Base-by-base conservation (phyloP, 92 coral and sea anemone species). In the Diadumene lineata region DNA sequence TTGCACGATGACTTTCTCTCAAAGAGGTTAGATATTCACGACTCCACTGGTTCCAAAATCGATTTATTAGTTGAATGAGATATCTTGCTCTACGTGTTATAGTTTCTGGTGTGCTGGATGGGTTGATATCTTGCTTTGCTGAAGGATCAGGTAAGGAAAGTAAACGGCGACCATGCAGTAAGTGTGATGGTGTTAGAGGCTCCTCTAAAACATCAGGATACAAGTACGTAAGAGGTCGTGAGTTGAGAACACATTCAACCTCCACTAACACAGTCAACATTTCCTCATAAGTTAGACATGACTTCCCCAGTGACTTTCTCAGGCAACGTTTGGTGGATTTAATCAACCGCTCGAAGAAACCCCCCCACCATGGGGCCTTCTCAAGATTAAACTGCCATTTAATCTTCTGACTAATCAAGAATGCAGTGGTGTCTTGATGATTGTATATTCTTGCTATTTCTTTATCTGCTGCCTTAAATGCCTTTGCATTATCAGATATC, bases 321-420 rank as follows among this genome's bases (percentile, higher is more conserved):
- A 82, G 67, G 61, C 82, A 87, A 50, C 66, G 32, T 62, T 78
- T 82, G 66, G 82, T 26, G 15, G 68, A 75, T 43, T 78, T 69
- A 43, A 87, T 72, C 62, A 78, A 75, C 43, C 87, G 44, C 18
- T 81, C 83, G 50, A 81, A 86, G 34, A 86, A 67, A 19, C 84
- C 78, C 33, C 87, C 88, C 88, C 85, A 82, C 87, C 87, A 87
- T 3, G 84, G 91, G 70, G 87, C 81, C 64, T 67, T 86, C 61
- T 76, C 81, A 7, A 86, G 78, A 50, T 76, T 86, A 30, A 86
- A 86, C 6, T 50, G 56, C 68, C 89, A 81, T 29, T 73, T 63
- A 24, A 78, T 43, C 34, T 19, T 34, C 26, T 33, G 69, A 9
- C 28, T 66, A 33, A 57, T 43, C 31, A 79, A 72, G 50, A 32